phyloP scores from a whole-genome alignment of 2,888 invertebrate species.

The Pristionchus japonicus region DNA sequence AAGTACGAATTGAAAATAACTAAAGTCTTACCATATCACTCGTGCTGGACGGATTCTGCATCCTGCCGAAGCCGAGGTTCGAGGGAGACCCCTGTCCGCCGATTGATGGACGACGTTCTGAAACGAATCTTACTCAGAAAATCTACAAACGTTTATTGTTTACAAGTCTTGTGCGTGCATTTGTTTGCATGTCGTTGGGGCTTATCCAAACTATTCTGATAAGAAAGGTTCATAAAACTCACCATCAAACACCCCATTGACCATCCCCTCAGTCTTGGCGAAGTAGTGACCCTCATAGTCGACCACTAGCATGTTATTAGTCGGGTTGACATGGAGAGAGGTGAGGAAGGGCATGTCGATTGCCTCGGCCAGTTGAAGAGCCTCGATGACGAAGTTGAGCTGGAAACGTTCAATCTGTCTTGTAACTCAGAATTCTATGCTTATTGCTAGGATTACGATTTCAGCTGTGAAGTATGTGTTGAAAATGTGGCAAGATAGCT shows the following conservation, averaged over 20 bases:
- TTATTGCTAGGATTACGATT: neutral
- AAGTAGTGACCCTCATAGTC: slow-evolving; percentile 52
- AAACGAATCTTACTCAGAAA: too few species aligned
- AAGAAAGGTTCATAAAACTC: too few species aligned
- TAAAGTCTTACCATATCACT: slow-evolving; percentile 37
- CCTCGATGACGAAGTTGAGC: slow-evolving; percentile 72
- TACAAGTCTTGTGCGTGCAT: too few species aligned
- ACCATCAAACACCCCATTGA: slow-evolving; percentile 25
- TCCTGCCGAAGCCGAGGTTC: neutral
- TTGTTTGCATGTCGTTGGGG: too few species aligned
- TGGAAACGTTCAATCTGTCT: too few species aligned
- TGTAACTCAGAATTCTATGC: too few species aligned
- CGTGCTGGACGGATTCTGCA: neutral
- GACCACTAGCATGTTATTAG: slow-evolving; percentile 65
- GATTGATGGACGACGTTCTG: slow-evolving; percentile 39
- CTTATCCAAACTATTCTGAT: too few species aligned
- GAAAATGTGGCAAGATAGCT: too few species aligned
- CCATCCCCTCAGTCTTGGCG: neutral
- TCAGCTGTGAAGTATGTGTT: too few species aligned
- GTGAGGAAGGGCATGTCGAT: slow-evolving; percentile 49
- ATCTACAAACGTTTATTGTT: neutral
- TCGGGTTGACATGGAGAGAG: slow-evolving; percentile 53
- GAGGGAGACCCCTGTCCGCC: neutral
- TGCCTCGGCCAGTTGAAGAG: slow-evolving; percentile 68
- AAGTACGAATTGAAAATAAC: too few species aligned